Evolutionary conservation across 1,140 invertebrate genomes (phyloP).

Genomic region (Chionoecetes opilio): DNA sequence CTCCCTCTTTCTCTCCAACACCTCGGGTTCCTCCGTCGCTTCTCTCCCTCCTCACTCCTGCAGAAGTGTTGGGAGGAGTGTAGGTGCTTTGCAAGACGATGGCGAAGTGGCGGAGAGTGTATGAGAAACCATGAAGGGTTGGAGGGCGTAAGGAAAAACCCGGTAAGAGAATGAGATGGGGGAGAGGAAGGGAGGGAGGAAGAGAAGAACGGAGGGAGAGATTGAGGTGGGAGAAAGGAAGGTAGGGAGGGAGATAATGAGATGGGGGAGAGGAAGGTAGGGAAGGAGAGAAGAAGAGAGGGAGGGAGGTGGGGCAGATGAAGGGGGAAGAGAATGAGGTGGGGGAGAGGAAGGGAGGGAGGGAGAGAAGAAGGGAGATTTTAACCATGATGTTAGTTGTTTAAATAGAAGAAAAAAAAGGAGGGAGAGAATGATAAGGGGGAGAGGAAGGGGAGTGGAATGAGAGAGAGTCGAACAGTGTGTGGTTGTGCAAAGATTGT

Average conservation of each 20-base stretch:
- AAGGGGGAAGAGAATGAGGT: too few species aligned
- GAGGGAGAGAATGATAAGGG: not conserved
- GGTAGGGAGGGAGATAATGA: not conserved
- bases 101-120: not conserved
- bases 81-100: conserved; percentile 17
- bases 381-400: too few species aligned
- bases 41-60: not conserved
- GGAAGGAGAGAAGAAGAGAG: not conserved
- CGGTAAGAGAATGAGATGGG: not conserved
- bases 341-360: too few species aligned
- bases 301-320: too few species aligned
- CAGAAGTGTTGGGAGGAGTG: not conserved
- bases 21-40: too few species aligned
- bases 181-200: not conserved
- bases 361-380: too few species aligned
- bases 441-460: too few species aligned
- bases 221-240: not conserved
- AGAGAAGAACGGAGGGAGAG: not conserved
- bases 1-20: not conserved
- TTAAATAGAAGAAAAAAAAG: too few species aligned
- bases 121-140: not conserved
- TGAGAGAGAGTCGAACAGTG: too few species aligned
- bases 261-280: not conserved
- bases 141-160: not conserved
- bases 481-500: too few species aligned